Evolutionary conservation across 2,113 vertebrate species (phyloP), one percentile per base, ranked within the genome.

Genomic region (Hyperopisus bebe): DNA sequence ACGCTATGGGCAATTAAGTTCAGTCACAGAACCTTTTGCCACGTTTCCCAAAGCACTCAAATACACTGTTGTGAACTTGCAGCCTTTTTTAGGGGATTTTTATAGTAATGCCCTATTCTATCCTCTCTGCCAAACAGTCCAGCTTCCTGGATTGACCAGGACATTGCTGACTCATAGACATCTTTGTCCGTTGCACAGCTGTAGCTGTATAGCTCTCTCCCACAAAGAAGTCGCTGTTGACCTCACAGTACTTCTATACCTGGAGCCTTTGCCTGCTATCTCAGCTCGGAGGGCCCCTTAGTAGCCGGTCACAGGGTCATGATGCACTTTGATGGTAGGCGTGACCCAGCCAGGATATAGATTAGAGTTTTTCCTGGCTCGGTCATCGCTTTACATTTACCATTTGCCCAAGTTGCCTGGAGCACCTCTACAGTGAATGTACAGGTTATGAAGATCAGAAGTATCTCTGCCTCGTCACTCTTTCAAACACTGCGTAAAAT

Each of bases 161-260:
- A 80, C 74, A 80, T 80, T 80, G 74, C 74, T 80, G 74, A 80
- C 74, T 80, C 74, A 39, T 80, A 80, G 35, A 80, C 74, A 80
- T 80, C 74, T 80, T 77, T 77, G 70, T 77, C 27, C 70, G 4
- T 77, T 39, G 11, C 31, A 77, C 70, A 39, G 70, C 35, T 39
- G 27, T 39, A 77, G 13, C 70, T 77, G 27, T 77, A 9, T 39
- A 39, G 35, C 70, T 39, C 31, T 39, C 42, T 80, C 35, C 74
- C 35, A 3, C 15, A 42, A 19, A 80, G 74, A 80, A 80, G 74
- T 42, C 3, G 74, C 74, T 80, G 74, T 80, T 80, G 74, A 80
- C 74, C 35, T 80, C 74, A 80, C 35, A 80, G 17, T 42, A 19
- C 35, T 42, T 42, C 35, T 42, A 2, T 39, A 80, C 17, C 74